Conservation (phyloP, 1,140 invertebrate species). For the Aphelenchoides fujianensis region DNA sequence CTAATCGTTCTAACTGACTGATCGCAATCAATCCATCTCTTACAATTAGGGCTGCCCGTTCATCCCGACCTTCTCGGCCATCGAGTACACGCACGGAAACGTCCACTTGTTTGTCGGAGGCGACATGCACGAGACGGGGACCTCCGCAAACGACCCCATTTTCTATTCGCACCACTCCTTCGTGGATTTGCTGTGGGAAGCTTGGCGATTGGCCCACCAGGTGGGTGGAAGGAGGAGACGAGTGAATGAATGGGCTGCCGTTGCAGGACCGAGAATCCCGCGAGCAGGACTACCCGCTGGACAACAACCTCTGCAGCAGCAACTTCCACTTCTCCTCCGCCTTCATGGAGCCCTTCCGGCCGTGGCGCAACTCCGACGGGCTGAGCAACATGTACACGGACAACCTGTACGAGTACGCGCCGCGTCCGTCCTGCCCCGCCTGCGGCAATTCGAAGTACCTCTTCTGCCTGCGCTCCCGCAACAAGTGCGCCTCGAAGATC, state of each 20-base stretch:
- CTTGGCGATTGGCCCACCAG: slow-evolving; percentile 46
- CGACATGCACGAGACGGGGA: slow-evolving; percentile 44
- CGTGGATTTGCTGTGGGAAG: slow-evolving; percentile 62
- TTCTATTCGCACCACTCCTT: slow-evolving; percentile 62
- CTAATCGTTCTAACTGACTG: slow-evolving; percentile 2
- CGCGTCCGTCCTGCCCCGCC: slow-evolving; percentile 68
- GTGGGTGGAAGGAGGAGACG: not conserved
- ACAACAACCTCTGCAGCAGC: slow-evolving; percentile 33
- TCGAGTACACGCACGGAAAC: slow-evolving; percentile 57
- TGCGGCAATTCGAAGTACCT: slow-evolving; percentile 74
- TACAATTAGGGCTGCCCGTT: slow-evolving; percentile 35
- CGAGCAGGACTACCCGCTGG: slow-evolving; percentile 14
- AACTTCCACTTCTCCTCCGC: slow-evolving; percentile 51
- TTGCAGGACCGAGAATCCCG: not conserved
- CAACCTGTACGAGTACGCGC: slow-evolving; percentile 55
- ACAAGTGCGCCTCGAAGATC: slow-evolving; percentile 45
- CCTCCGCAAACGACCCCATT: slow-evolving; percentile 47
- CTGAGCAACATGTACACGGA: slow-evolving; percentile 52
- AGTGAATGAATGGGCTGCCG: not conserved
- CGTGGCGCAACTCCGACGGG: slow-evolving; percentile 46
- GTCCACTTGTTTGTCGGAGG: slow-evolving; percentile 58
- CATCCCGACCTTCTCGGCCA: slow-evolving; percentile 28
- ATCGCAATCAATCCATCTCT: slow-evolving; percentile 9
- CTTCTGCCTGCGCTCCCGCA: slow-evolving; percentile 47
- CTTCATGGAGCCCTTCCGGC: slow-evolving; percentile 36